Conservation (phyloP, 2,113 vertebrate species). For the Camelus bactrianus region DNA sequence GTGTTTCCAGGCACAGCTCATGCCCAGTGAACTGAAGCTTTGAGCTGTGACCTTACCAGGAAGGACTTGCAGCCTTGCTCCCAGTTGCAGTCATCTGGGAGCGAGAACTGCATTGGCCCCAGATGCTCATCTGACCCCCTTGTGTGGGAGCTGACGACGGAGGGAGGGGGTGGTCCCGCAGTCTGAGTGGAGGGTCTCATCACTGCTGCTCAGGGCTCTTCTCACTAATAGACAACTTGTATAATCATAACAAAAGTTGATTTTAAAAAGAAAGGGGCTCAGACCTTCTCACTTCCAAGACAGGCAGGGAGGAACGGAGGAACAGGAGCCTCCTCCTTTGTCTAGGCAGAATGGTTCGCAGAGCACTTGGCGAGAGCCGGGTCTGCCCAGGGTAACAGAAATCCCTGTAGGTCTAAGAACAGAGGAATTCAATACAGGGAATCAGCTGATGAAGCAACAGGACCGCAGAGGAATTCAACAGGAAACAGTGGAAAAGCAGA, state of each 20-base stretch:
- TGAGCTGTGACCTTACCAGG: not conserved
- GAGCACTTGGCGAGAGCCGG: not conserved
- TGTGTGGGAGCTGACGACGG: not conserved
- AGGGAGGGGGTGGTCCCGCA: rapidly evolving
- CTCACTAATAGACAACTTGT: not conserved
- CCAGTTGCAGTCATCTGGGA: not conserved
- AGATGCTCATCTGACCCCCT: not conserved
- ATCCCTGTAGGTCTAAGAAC: not conserved
- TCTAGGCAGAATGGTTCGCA: not conserved
- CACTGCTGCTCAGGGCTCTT: not conserved
- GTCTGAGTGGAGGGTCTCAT: not conserved
- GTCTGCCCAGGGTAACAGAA: not conserved
- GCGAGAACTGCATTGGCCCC: no score
- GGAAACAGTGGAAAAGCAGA: not conserved
- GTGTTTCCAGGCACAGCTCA: not conserved
- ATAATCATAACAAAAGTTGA: not conserved
- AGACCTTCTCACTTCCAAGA: not conserved
- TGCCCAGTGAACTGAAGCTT: not conserved
- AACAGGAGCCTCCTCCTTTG: not conserved
- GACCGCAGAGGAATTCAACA: not conserved
- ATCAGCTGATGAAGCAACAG: not conserved
- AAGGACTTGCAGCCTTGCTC: not conserved
- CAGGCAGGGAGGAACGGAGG: not conserved
- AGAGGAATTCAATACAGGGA: constrained; percentile 1
- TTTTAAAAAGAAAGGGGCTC: not conserved